Conservation (phyloP, 2,797 vertebrate genomes). For the Gambusia yucatana region DNA sequence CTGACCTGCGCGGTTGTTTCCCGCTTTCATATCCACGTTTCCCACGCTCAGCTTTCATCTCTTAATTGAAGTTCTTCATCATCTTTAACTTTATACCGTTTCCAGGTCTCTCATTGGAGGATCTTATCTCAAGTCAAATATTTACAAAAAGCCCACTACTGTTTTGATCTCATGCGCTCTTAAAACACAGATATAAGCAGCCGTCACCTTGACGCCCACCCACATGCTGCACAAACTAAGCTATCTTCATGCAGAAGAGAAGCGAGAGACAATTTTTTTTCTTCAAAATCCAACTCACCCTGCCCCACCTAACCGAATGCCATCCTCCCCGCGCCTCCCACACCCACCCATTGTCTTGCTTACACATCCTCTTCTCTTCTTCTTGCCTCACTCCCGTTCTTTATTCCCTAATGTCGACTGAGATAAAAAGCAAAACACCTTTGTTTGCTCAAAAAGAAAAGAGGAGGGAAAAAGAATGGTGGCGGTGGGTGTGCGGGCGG, state of each 20-base stretch:
- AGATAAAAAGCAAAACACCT: conserved; percentile 62
- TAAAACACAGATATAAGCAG: conserved; percentile 44
- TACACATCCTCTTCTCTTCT: conserved; percentile 9
- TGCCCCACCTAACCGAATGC: neutral
- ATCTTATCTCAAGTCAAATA: conserved; percentile 23
- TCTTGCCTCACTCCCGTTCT: conserved; percentile 12
- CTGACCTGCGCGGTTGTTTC: neutral
- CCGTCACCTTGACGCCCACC: conserved; percentile 45
- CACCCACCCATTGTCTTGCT: conserved; percentile 6
- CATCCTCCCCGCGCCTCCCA: conserved; percentile 1
- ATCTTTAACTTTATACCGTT: conserved; percentile 10
- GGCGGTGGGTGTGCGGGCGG: conserved; percentile 5
- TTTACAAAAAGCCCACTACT: neutral
- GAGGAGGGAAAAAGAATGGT: neutral
- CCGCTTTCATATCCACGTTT: neutral
- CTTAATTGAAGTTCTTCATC: conserved; percentile 8
- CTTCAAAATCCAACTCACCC: conserved; percentile 17
- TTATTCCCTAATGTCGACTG: conserved; percentile 34
- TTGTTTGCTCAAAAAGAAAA: conserved; percentile 40
- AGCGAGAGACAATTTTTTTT: conserved; percentile 11
- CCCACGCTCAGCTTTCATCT: neutral
- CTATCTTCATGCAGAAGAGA: conserved; percentile 16
- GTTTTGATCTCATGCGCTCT: conserved; percentile 26
- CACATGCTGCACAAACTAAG: conserved; percentile 33
- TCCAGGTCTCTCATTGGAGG: neutral